Evolutionary conservation across 92 coral and sea anemone genomes (phyloP).

Genomic region (Epizoanthus fatuus): DNA sequence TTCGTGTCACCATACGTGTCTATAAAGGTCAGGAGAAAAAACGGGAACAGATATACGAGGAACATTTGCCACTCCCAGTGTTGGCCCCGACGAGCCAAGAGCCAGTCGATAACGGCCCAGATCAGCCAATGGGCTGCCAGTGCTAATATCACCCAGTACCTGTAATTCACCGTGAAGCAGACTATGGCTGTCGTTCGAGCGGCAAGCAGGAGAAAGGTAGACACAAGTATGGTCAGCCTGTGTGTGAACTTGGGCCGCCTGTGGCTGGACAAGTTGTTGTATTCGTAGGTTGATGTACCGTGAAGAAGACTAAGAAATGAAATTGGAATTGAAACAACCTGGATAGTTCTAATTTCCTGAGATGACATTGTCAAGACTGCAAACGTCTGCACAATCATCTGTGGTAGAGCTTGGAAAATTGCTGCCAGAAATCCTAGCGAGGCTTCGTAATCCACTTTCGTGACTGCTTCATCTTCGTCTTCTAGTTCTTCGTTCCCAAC

Average conservation of each 20-base stretch:
- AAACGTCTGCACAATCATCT: not conserved
- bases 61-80: not conserved
- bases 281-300: too few relatives aligned
- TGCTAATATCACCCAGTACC: not conserved
- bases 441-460: not conserved
- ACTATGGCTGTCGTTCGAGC: conserved; percentile 3
- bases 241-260: too few relatives aligned
- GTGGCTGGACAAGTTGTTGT: too few relatives aligned
- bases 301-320: too few relatives aligned
- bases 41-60: not conserved
- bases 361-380: not conserved
- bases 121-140: conserved; percentile 1
- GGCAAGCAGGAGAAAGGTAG: not conserved
- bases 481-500: too few relatives aligned
- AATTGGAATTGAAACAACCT: too few relatives aligned
- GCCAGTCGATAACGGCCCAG: conserved; percentile 1
- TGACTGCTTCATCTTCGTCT: not conserved
- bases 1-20: not conserved
- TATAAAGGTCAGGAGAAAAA: conserved; percentile 4
- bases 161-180: not conserved
- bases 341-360: too few relatives aligned
- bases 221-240: not conserved
- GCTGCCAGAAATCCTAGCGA: not conserved
- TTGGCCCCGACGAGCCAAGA: conserved; percentile 3
- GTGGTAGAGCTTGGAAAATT: conserved; percentile 9